phyloP scores from a whole-genome alignment of 2,113 vertebrate species.

The Hippocampus guttulatus region DNA sequence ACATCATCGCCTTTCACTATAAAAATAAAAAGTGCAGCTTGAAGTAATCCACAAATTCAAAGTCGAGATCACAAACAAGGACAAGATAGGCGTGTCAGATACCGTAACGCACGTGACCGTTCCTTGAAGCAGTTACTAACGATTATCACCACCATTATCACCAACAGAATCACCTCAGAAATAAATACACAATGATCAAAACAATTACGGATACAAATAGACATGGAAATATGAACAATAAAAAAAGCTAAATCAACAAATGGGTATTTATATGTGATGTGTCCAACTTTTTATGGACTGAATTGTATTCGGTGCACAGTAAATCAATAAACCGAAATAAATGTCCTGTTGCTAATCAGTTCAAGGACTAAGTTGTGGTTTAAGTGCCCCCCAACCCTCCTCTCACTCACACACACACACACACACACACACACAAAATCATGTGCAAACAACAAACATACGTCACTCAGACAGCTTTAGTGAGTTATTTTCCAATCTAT shows the following conservation, averaged over 20 bases:
- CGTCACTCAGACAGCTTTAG: neutral
- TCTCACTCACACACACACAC: too few species aligned
- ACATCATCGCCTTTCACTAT: neutral
- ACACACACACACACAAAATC: neutral
- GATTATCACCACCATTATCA: too few species aligned
- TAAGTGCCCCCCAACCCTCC: neutral
- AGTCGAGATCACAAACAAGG: neutral
- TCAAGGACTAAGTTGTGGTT: neutral
- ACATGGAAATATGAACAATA: neutral
- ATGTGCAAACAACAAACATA: constrained; percentile 5
- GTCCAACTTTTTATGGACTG: constrained; percentile 4
- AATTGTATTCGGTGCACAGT: neutral
- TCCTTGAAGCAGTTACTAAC: too few species aligned
- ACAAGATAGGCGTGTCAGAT: neutral
- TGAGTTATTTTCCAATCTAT: neutral
- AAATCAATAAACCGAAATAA: neutral
- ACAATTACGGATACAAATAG: neutral
- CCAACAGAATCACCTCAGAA: too few species aligned
- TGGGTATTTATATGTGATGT: neutral
- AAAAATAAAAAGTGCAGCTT: neutral
- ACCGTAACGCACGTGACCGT: neutral
- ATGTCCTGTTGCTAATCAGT: neutral
- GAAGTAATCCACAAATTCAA: neutral
- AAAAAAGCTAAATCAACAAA: neutral
- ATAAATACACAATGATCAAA: neutral